phyloP scores from a whole-genome alignment of 2,797 vertebrate genomes.

The Pseudotriccus pelzelni region DNA sequence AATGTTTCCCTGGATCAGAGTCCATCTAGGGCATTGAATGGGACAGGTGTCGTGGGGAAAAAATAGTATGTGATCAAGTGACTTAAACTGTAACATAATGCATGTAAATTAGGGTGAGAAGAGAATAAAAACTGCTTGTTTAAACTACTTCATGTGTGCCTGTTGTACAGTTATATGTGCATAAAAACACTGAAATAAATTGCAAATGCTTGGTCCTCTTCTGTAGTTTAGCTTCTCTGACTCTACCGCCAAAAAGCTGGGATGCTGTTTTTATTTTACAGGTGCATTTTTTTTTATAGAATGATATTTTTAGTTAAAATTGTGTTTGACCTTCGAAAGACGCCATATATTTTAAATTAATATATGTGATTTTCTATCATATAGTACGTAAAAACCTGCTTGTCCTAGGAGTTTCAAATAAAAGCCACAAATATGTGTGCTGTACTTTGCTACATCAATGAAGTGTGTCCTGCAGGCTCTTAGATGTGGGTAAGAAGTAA shows the following conservation, averaged over 20 bases:
- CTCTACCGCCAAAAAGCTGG: background rate
- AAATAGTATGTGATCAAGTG: background rate
- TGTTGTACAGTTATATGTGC: background rate
- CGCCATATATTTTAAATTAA: background rate
- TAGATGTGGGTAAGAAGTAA: background rate
- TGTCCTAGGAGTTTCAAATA: background rate
- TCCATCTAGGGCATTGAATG: accelerated
- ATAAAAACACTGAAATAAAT: background rate
- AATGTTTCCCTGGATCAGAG: background rate
- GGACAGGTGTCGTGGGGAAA: background rate
- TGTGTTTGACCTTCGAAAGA: background rate
- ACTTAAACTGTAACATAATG: background rate
- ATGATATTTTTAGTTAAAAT: background rate
- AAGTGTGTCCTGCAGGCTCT: background rate
- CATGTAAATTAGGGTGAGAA: background rate
- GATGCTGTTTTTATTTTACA: background rate
- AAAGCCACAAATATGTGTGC: background rate
- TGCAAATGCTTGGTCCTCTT: background rate
- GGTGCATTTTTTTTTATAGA: background rate
- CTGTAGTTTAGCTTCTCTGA: background rate
- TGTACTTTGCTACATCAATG: background rate
- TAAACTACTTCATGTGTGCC: background rate
- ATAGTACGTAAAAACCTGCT: background rate
- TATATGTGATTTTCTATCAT: background rate
- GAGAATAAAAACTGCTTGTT: background rate